phyloP scores from a whole-genome alignment of 2,888 invertebrate species.

The Erebia epiphron region DNA sequence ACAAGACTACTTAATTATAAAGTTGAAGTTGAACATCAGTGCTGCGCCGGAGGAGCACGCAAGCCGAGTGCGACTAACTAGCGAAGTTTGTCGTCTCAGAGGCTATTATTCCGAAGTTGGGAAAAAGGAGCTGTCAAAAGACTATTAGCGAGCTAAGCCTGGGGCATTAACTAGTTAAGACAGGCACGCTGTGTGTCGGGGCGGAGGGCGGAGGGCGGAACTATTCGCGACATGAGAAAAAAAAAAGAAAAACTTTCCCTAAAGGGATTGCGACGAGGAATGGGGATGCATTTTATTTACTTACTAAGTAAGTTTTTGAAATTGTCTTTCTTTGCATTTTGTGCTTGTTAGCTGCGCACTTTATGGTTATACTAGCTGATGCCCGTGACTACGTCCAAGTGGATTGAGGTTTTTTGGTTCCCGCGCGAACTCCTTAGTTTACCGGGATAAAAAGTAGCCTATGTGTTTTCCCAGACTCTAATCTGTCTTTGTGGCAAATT shows the following conservation, averaged over 20 bases:
- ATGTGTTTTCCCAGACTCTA: no score
- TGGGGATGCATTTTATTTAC: no score
- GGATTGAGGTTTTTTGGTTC: no score
- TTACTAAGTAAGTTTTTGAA: no score
- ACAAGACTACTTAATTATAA: not conserved
- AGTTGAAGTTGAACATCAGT: not conserved
- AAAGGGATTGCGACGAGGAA: not conserved
- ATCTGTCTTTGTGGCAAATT: no score
- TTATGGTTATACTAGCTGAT: no score
- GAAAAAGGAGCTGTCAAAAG: constrained; percentile 34
- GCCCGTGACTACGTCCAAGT: no score
- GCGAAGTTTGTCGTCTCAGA: constrained; percentile 19
- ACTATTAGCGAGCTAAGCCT: constrained; percentile 28
- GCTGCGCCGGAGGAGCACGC: not conserved
- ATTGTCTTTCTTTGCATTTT: no score
- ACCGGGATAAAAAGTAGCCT: no score
- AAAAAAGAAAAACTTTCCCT: not conserved
- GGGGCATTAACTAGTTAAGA: constrained; percentile 31
- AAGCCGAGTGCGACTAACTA: not conserved
- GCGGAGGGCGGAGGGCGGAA: not conserved
- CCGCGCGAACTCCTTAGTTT: no score
- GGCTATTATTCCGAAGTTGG: constrained; percentile 29
- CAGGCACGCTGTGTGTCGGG: not conserved
- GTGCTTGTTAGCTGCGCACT: no score
- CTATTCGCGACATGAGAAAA: no score